A percentile compares a stretch with the other conserved stretches of the same genome.
Conservation (phyloP, 2,888 invertebrate genomes). For the Tubulanus polymorphus region DNA sequence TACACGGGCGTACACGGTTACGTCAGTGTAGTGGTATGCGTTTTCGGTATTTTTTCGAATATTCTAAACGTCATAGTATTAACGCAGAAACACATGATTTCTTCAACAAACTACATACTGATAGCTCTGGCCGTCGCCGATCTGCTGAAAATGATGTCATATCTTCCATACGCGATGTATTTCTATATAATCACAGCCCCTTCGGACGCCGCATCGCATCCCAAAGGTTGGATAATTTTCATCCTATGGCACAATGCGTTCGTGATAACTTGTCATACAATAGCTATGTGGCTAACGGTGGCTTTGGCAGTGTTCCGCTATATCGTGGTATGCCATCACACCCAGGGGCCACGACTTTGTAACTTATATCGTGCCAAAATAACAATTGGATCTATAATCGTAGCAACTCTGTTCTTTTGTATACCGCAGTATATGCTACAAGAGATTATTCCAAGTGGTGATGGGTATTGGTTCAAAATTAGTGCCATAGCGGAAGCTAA, state of each 20-base stretch:
- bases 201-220: conserved; percentile 19
- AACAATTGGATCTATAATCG: conserved; percentile 36
- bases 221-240: conserved; percentile 46
- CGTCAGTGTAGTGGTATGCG: conserved; percentile 78
- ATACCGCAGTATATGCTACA: conserved; percentile 48
- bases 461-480: conserved; percentile 34
- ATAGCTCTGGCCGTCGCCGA: conserved; percentile 83
- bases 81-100: conserved; percentile 77
- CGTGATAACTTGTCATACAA: conserved; percentile 65
- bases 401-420: conserved; percentile 41
- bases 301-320: conserved; percentile 91
- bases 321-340: conserved; percentile 54
- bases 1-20: conserved; percentile 88
- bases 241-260: conserved; percentile 43
- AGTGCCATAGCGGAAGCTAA: conserved; percentile 18
- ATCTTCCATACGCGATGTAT: conserved; percentile 63
- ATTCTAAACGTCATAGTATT: conserved; percentile 87
- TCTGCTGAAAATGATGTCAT: conserved; percentile 82
- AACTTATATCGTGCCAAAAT: conserved; percentile 42
- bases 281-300: conserved; percentile 89
- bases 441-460: conserved; percentile 17
- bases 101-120: conserved; percentile 86
- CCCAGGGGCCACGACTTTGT: conserved; percentile 43
- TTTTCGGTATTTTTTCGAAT: conserved; percentile 87
- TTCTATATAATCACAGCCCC: conserved; percentile 35